Percentiles rank a stretch among this genome's conserved stretches.
phyloP scores from a whole-genome alignment of 2,113 vertebrate species.

The Atractosteus spatula region DNA sequence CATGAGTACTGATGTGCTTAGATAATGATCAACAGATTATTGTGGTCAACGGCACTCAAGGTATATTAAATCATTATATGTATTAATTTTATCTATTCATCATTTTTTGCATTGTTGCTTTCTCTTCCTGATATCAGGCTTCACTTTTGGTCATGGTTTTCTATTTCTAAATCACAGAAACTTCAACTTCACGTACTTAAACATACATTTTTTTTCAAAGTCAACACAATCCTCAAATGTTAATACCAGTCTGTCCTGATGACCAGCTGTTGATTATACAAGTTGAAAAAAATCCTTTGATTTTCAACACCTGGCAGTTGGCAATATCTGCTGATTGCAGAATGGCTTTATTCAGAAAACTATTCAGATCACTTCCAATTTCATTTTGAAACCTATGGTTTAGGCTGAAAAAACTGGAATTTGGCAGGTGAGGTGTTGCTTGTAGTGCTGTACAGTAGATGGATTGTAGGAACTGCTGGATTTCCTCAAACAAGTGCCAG shows the following conservation, averaged over 20 bases:
- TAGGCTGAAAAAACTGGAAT: conserved; percentile 17
- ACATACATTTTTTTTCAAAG: conserved; percentile 27
- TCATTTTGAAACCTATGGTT: conserved; percentile 31
- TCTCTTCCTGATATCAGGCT: too few relatives aligned
- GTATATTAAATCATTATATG: too few relatives aligned
- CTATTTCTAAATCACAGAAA: too few relatives aligned
- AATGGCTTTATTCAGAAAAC: too few relatives aligned
- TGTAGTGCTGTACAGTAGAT: conserved; percentile 26
- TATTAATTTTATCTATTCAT: too few relatives aligned
- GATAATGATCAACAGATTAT: too few relatives aligned
- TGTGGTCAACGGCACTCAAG: too few relatives aligned
- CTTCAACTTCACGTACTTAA: too few relatives aligned
- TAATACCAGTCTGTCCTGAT: conserved; percentile 30
- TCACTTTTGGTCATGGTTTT: too few relatives aligned
- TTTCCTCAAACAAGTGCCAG: conserved; percentile 25
- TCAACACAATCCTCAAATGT: conserved; percentile 33
- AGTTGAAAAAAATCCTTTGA: conserved; percentile 39
- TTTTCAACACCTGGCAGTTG: conserved; percentile 45
- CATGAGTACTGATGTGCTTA: too few relatives aligned
- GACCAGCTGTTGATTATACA: conserved; percentile 47
- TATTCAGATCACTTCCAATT: conserved; percentile 47
- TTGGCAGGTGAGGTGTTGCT: conserved; percentile 21
- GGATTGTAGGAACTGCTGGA: conserved; percentile 28
- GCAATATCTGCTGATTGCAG: conserved; percentile 17
- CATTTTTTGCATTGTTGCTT: too few relatives aligned